A percentile compares a stretch with the other conserved stretches of the same genome.
phyloP scores from a whole-genome alignment of 2,797 vertebrate species.

The Clamator glandarius region DNA sequence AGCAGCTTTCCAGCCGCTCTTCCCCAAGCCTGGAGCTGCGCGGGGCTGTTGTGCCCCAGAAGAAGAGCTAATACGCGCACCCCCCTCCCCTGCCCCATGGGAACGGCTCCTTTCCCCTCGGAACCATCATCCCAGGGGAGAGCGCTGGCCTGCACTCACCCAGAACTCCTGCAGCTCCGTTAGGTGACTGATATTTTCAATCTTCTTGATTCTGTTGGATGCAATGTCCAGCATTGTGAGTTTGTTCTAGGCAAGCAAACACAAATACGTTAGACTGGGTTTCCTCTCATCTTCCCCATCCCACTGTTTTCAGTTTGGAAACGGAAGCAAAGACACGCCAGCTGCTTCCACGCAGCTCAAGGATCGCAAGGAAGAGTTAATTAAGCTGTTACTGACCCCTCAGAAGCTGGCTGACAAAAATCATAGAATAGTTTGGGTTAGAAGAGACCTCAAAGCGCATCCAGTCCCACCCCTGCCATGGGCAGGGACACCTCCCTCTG shows the following conservation, averaged over 20 bases:
- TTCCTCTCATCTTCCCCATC: neutral
- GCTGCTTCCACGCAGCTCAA: neutral
- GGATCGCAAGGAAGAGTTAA: neutral
- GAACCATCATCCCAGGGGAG: neutral
- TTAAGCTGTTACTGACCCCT: neutral
- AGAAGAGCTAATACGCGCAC: neutral
- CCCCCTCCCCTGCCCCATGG: neutral
- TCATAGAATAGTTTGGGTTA: too few relatives aligned
- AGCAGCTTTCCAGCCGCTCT: too few relatives aligned
- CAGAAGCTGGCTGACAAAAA: neutral
- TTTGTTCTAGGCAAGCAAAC: conserved; percentile 88
- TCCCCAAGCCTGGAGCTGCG: too few relatives aligned
- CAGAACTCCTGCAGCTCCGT: conserved; percentile 98
- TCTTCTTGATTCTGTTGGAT: conserved; percentile 95
- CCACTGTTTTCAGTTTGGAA: neutral
- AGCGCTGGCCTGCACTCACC: conserved; percentile 77
- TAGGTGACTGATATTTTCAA: conserved; percentile 96
- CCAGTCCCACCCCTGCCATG: too few relatives aligned
- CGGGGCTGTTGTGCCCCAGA: too few relatives aligned
- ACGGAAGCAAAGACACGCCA: neutral
- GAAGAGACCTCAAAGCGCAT: too few relatives aligned
- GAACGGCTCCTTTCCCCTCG: neutral
- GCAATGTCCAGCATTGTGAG: conserved; percentile 97
- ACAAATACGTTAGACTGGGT: conserved; percentile 4
- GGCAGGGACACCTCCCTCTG: too few relatives aligned